Evolutionary conservation across 1,140 invertebrate species (phyloP), one percentile per base, ranked within the genome.

Genomic region (Papilio machaon): DNA sequence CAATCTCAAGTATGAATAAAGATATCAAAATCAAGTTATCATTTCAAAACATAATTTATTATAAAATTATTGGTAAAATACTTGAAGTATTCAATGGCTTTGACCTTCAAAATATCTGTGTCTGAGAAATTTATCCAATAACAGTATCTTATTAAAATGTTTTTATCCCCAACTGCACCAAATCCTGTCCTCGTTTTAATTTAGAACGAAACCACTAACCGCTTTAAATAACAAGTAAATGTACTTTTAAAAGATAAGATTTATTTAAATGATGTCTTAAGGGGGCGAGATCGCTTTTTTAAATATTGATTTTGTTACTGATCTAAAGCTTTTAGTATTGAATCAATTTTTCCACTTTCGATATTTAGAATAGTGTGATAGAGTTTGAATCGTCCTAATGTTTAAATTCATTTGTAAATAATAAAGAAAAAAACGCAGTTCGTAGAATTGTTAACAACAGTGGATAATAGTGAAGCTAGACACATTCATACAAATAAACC

Each of bases 61-160:
- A 30, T 30, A 64, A 64, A 64, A 19, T 30, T 70, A 70, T 35
- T 70, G 30, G 35, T 70, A 70, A 70, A 70, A 30, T 67, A 67
- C 35, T 30, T 70, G 64, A 15, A 70, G 30, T 60, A 60, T 60
- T 70, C 64, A 70, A 35, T 38, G 30, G 64, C 30, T 70, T 70
- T 70, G 64, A 70, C 64, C 64, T 70, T 70, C 64, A 35, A 70
- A 70, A 64, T 30, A 70, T 70, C 64, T 35, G 13, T 4, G 64
- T 70, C 64, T 35, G 64, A 70, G 64, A 70, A 70, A 35, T 67
- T 67, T 67, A 70, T 70, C 23, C 64, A 70, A 70, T 70, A 70
- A 70, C 64, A 35, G 64, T 35, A 70, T 70, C 64, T 70, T 30
- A 70, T 70, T 70, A 35, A 38, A 70, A 70, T 38, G 13, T 64